Percentiles rank a stretch among this genome's conserved stretches.
These are phyloP conservation scores for Heliconius aoede DNA, from an alignment of 2,888 invertebrate genomes.

Conservation along the genomic window DNA sequence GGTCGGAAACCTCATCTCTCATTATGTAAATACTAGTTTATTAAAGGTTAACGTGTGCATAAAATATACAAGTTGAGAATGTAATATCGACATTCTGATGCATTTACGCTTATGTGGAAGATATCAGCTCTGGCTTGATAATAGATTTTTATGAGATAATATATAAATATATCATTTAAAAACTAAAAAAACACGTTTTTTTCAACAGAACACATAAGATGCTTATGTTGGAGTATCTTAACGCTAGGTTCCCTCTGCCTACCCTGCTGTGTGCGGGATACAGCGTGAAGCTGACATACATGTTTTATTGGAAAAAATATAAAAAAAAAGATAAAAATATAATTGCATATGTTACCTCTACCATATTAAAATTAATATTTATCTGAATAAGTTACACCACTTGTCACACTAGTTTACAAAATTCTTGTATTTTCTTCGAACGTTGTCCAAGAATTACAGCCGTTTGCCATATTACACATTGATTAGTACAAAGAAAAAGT, in stretches of 20 bases:
- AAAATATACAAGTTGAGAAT: background rate
- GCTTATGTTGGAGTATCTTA: too few species aligned
- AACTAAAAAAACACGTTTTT: too few species aligned
- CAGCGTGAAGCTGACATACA: too few species aligned
- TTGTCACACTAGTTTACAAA: background rate
- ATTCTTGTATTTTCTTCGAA: background rate
- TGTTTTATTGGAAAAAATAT: too few species aligned
- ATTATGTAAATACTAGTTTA: conserved; percentile 18
- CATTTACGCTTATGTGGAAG: background rate
- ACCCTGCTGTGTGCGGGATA: too few species aligned
- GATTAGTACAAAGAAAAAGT: conserved; percentile 5
- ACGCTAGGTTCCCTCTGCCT: too few species aligned
- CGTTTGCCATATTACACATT: background rate
- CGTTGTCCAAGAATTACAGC: background rate
- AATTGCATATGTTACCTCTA: too few species aligned
- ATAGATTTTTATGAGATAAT: background rate
- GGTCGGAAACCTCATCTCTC: conserved; percentile 8
- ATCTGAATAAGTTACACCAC: too few species aligned
- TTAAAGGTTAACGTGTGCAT: conserved; percentile 1
- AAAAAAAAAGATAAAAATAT: too few species aligned
- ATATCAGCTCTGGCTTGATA: background rate
- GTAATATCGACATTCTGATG: background rate
- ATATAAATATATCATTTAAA: too few species aligned
- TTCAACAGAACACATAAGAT: too few species aligned
- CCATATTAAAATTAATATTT: too few species aligned